phyloP scores from a whole-genome alignment of 1,140 invertebrate species.

The Nylanderia fulva region DNA sequence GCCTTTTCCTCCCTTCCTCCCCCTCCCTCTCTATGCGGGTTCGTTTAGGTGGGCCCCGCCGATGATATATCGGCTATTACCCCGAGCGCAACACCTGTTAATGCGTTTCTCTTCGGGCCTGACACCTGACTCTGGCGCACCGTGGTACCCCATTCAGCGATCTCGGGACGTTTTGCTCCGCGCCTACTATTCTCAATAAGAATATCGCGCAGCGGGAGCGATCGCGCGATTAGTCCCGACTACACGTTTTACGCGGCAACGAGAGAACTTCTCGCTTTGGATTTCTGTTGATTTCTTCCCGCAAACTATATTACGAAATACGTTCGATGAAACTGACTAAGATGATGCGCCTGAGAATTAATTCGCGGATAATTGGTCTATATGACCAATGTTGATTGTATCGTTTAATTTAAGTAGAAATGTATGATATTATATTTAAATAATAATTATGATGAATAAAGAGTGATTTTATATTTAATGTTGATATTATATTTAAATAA shows the following conservation, averaged over 20 bases:
- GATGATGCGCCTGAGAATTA: not conserved
- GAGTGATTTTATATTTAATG: too few relatives aligned
- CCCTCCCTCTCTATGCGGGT: constrained; percentile 10
- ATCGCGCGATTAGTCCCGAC: constrained; percentile 70
- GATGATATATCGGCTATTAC: constrained; percentile 81
- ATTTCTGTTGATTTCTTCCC: constrained; percentile 26
- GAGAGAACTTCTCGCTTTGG: not conserved
- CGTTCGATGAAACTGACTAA: not conserved
- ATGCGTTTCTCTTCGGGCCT: constrained; percentile 77
- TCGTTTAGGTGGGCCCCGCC: constrained; percentile 62
- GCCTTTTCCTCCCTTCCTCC: not conserved
- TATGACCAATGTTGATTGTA: not conserved
- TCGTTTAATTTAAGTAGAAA: not conserved
- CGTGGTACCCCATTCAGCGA: constrained; percentile 65
- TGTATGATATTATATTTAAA: too few relatives aligned
- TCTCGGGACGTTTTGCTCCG: constrained; percentile 71
- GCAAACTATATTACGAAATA: not conserved
- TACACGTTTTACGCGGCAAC: constrained; percentile 43
- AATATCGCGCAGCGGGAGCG: constrained; percentile 74
- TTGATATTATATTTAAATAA: too few relatives aligned
- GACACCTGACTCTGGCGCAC: constrained; percentile 76
- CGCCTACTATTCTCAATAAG: constrained; percentile 73
- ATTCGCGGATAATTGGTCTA: not conserved
- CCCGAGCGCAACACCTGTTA: constrained; percentile 80
- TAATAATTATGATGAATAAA: not conserved